phyloP scores from a whole-genome alignment of 2,888 invertebrate species.

The Zootermopsis nevadensis region DNA sequence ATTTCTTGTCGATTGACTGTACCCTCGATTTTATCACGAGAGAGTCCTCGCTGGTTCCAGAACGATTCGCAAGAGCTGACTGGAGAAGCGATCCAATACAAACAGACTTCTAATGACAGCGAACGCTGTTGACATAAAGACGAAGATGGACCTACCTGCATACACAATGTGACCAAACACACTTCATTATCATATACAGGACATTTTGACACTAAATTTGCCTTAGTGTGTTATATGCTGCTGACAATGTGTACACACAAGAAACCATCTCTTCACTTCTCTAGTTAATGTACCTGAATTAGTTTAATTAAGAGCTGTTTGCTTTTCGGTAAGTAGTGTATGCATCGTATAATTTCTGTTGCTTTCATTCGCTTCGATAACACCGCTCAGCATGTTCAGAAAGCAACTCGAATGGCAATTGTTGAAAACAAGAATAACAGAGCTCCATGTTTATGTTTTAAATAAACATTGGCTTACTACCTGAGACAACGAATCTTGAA shows the following conservation, averaged over 20 bases:
- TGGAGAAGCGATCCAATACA: neutral
- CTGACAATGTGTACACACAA: neutral
- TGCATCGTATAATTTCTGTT: no score
- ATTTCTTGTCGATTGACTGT: neutral
- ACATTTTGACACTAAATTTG: neutral
- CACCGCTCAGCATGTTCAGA: no score
- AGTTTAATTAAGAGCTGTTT: neutral
- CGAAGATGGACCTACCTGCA: neutral
- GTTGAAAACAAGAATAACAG: no score
- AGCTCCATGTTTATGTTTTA: no score
- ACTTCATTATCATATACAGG: neutral
- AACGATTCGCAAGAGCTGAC: constrained; percentile 21
- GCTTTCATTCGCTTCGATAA: no score
- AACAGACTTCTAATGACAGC: constrained; percentile 6
- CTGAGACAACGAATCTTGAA: no score
- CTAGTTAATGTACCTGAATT: neutral
- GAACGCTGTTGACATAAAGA: neutral
- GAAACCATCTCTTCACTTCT: neutral
- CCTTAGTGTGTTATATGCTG: neutral
- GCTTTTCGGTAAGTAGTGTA: no score
- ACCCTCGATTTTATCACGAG: neutral
- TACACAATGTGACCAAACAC: neutral
- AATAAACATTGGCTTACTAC: no score
- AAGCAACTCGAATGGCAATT: no score
- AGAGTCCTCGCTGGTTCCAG: constrained; percentile 12